phyloP scores from a whole-genome alignment of 2,797 vertebrate genomes.

The Lacerta bilineata region DNA sequence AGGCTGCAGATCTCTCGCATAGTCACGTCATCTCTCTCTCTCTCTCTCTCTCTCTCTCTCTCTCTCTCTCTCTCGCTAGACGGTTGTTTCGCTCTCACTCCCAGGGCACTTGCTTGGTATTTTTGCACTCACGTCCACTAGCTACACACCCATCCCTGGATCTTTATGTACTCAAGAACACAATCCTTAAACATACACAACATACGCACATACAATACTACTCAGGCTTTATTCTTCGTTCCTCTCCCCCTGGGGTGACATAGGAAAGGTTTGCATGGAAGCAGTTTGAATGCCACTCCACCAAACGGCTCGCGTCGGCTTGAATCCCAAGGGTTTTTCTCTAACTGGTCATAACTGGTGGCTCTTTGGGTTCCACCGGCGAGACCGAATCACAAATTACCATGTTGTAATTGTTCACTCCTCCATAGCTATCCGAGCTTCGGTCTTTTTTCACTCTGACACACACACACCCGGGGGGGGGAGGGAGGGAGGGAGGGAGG shows the following conservation, averaged over 20 bases:
- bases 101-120: background rate
- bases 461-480: background rate
- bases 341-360: background rate
- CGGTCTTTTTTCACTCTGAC: no score
- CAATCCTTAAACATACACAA: background rate
- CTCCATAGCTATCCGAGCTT: background rate
- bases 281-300: no score
- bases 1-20: conserved; percentile 48
- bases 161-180: background rate
- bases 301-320: no score
- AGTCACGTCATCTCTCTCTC: conserved; percentile 48
- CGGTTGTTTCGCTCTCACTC: no score
- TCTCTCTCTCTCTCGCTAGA: background rate
- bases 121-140: background rate
- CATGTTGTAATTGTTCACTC: no score
- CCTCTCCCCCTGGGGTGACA: background rate
- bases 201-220: rapidly evolving
- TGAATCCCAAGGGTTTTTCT: background rate
- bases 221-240: background rate
- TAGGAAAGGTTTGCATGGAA: background rate
- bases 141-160: background rate
- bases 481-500: background rate
- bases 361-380: no score
- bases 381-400: background rate
- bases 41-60: conserved; percentile 10